Conservation (phyloP, 1,140 invertebrate genomes). For the Pentalonia nigronervosa region DNA sequence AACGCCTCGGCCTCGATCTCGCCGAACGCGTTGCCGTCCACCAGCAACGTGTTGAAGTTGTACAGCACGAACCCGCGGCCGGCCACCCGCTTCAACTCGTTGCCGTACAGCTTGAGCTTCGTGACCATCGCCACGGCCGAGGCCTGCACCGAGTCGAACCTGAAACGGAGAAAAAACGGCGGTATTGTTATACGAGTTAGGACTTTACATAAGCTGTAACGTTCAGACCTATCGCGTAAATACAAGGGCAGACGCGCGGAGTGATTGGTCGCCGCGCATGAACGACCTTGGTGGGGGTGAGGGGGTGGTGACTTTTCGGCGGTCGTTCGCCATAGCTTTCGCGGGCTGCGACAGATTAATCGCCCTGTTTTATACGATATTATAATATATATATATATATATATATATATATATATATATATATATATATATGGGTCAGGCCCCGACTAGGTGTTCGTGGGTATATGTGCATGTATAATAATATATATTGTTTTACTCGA, state of each 20-base stretch:
- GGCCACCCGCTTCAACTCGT: not conserved
- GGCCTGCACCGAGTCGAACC: not conserved
- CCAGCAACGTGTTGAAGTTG: not conserved
- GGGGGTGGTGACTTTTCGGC: too few species aligned
- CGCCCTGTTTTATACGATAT: not conserved
- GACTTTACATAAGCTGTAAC: too few species aligned
- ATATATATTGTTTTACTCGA: conserved; percentile 9
- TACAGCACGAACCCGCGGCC: not conserved
- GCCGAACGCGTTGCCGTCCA: not conserved
- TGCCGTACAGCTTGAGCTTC: not conserved
- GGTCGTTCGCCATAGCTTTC: not conserved
- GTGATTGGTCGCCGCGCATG: too few species aligned
- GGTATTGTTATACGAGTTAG: not conserved
- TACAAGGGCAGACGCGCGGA: too few species aligned
- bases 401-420: not conserved
- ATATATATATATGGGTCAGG: not conserved
- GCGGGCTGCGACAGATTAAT: not conserved
- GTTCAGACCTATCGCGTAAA: too few species aligned
- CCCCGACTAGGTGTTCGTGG: not conserved
- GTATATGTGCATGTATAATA: not conserved
- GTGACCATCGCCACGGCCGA: conserved; percentile 18
- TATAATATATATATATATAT: not conserved
- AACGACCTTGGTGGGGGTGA: too few species aligned
- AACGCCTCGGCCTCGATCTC: not conserved
- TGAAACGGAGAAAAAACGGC: not conserved